Base-by-base conservation (phyloP, 2,113 vertebrate species). In the Ramphastos sulfuratus region DNA sequence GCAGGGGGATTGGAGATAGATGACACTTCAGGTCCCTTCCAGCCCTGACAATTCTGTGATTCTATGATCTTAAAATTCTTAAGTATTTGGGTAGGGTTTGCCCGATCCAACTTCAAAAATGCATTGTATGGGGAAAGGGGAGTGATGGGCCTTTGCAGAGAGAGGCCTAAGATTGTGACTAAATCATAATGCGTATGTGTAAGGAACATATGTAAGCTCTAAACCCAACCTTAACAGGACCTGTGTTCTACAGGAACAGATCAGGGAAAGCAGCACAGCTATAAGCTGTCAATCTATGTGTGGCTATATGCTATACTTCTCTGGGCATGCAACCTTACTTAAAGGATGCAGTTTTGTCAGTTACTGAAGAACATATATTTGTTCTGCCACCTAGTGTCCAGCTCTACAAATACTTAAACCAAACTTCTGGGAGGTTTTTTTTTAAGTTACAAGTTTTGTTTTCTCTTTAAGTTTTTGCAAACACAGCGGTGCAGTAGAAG, bases 301-400 rank as follows among this genome's bases (percentile, higher is more conserved):
- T 59, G 55, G 25, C 15, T 31, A 28, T 0, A 4, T 12, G 8
- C 39, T 23, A 33, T 0, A 5, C 12, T 25, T 50, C 25, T 58
- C 37, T 54, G 28, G 7, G 28, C 21, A 33, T 55, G 42, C n/a
- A 31, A 21, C 56, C 39, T 66, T 46, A 16, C 13, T 50, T 1
- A 21, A n/a, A 58, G 23, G 39, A 21, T 13, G 9, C 1, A 0
- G 14, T 2, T 30, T 55, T 55, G 21, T 35, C 46, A 66, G 7
- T 67, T 77, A 10, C 5, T 21, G 30, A 75, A 64, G 69, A 85
- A 69, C 0, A 1, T 74, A 27, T 71, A 83, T 89, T 96, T 92
- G n/a, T 92, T 94, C 87, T 94, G 96, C 95, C 93, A 95, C 59
- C 95, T 96, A 87, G 94, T 77, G 96, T 81, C 85, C 85, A 77